A percentile compares a stretch with the other conserved stretches of the same genome.
phyloP scores from a whole-genome alignment of 2,888 invertebrate species.

The Phengaris arion region DNA sequence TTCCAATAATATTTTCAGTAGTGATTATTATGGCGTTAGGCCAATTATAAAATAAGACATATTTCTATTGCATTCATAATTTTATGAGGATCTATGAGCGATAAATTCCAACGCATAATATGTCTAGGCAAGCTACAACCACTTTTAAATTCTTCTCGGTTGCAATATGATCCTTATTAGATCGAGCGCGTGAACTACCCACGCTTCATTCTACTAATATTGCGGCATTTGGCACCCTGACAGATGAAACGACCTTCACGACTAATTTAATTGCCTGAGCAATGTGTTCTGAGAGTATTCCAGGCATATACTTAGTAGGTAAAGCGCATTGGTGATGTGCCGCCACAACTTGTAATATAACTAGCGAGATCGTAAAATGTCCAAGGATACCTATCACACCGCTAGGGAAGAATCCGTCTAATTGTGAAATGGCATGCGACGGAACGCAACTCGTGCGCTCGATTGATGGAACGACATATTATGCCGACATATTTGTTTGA shows the following conservation, averaged over 20 bases:
- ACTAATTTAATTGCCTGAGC: conserved; percentile 22
- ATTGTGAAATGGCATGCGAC: too few relatives aligned
- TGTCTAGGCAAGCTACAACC: not conserved
- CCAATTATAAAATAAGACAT: not conserved
- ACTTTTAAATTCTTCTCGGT: not conserved
- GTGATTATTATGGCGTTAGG: too few relatives aligned
- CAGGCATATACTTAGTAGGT: not conserved
- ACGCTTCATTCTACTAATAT: conserved; percentile 44
- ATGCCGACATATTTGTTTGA: too few relatives aligned
- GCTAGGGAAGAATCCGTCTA: too few relatives aligned
- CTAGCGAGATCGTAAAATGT: too few relatives aligned
- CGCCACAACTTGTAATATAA: too few relatives aligned
- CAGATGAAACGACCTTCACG: conserved; percentile 37
- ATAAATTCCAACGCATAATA: not conserved
- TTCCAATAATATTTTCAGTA: too few relatives aligned
- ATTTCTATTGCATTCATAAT: not conserved
- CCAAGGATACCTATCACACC: too few relatives aligned
- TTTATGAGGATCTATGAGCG: not conserved
- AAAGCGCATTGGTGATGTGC: too few relatives aligned
- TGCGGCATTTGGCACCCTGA: conserved; percentile 50
- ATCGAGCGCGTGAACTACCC: conserved; percentile 42
- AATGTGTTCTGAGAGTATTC: not conserved
- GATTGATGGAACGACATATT: too few relatives aligned
- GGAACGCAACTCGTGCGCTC: too few relatives aligned
- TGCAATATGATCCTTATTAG: conserved; percentile 32